Base-by-base conservation (phyloP, 1,140 invertebrate genomes). In the Caerostris extrusa region DNA sequence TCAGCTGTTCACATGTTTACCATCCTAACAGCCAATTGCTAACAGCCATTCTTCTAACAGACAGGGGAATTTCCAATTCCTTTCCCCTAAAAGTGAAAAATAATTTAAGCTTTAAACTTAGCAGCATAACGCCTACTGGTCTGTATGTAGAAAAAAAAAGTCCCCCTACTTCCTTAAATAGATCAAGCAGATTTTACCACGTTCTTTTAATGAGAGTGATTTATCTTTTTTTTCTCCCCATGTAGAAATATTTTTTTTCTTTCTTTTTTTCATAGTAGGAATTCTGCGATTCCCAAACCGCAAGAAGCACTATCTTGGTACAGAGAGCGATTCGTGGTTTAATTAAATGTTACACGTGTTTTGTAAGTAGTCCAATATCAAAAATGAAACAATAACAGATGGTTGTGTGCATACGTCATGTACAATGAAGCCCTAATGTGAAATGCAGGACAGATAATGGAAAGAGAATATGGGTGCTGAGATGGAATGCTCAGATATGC, bases 331-430 rank as follows among this genome's bases (percentile, higher is more conserved):
- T 77, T 53, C 53, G 71, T 12, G 19, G 71, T 88, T 88, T 88
- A 88, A 88, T 88, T 88, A 88, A 56, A 55, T 50, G 7, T 53
- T 60, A 67, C 86, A 88, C 86, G 60, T 55, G 86, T 88, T 61
- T 64, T 88, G 34, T 67, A 17, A 57, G 55, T n/a, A 17, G 17
- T 85, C 14, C 55, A 58, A 19, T 58, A 77, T 77, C 34, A 77
- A 77, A 77, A 77, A 77, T 77, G 71, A 77, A 77, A 77, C 71
- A 77, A 77, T 77, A 53, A 77, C 71, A 77, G 10, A 77, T 50
- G 50, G 34, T 50, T 50, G 4, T 77, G 17, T 77, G 53, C 8
- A 10, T 53, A 34, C 5, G 71, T 53, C 34, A 77, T 12, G 71
- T 50, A 14, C 12, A 77, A 77, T 77, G 8, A 50, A 77, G 14